phyloP scores from a whole-genome alignment of 2,113 vertebrate genomes.

The Lethenteron camtschaticum region DNA sequence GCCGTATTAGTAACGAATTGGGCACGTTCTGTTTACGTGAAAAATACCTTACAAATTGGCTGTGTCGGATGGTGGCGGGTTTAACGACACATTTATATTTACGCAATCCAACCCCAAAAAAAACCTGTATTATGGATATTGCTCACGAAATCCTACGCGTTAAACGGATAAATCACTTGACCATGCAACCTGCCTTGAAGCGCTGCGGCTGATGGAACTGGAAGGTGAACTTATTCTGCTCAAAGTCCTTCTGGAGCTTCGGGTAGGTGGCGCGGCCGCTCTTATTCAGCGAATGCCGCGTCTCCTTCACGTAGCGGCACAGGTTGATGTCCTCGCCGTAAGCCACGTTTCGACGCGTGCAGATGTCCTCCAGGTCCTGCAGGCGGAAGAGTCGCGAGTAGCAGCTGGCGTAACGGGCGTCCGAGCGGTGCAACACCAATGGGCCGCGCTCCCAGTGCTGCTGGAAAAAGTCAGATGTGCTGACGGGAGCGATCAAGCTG shows the following conservation, averaged over 20 bases:
- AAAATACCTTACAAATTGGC: neutral
- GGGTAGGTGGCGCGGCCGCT: constrained; percentile 31
- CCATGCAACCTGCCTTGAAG: constrained; percentile 32
- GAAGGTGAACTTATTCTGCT: constrained; percentile 47
- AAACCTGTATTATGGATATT: constrained; percentile 13
- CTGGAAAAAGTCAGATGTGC: constrained; percentile 35
- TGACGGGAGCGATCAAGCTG: constrained; percentile 48
- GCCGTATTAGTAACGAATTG: neutral
- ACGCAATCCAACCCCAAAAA: neutral
- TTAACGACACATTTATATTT: neutral
- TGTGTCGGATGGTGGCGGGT: neutral
- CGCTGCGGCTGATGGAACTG: constrained; percentile 82
- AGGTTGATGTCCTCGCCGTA: constrained; percentile 46
- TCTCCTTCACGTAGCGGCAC: constrained; percentile 38
- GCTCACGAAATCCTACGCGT: too few species aligned
- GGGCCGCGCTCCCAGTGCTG: constrained; percentile 69
- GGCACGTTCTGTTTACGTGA: neutral
- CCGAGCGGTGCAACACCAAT: constrained; percentile 34
- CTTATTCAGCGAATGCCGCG: constrained; percentile 50
- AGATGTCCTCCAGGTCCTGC: constrained; percentile 33
- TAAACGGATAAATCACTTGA: too few species aligned
- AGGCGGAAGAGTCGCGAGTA: constrained; percentile 48
- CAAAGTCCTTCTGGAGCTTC: constrained; percentile 41
- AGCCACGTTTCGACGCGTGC: constrained; percentile 20
- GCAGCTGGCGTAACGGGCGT: constrained; percentile 23